Percentiles rank a stretch among this genome's conserved stretches.
Conservation (phyloP, 2,797 vertebrate genomes). For the Spinibarbus caldwelli region DNA sequence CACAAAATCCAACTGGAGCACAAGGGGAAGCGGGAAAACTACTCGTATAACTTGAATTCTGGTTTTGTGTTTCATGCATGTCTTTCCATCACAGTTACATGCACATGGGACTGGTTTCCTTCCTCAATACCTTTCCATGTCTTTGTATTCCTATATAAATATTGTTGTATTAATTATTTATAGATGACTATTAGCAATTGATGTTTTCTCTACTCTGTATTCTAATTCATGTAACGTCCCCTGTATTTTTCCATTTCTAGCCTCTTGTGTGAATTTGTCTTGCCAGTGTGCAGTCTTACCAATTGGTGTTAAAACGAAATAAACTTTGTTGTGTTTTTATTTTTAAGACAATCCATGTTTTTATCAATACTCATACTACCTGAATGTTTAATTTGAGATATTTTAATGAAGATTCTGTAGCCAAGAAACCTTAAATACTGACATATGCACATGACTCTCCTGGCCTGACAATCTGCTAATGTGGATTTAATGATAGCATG, state of each 20-base stretch:
- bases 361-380: background rate
- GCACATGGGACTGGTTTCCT: slow-evolving; percentile 70
- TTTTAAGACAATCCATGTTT: slow-evolving; percentile 11
- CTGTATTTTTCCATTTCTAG: slow-evolving; percentile 69
- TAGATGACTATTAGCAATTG: slow-evolving; percentile 68
- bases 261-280: slow-evolving; percentile 67
- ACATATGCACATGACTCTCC: slow-evolving; percentile 7
- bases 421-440: slow-evolving; percentile 5
- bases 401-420: background rate
- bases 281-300: slow-evolving; percentile 70
- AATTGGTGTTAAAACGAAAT: slow-evolving; percentile 75
- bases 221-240: slow-evolving; percentile 72
- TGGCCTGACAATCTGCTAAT: slow-evolving; percentile 1
- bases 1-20: slow-evolving; percentile 31
- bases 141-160: slow-evolving; percentile 71
- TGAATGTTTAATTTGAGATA: background rate
- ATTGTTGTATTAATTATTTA: slow-evolving; percentile 80
- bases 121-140: slow-evolving; percentile 64
- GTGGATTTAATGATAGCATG: slow-evolving; percentile 7
- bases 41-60: slow-evolving; percentile 73
- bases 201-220: slow-evolving; percentile 73
- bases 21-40: slow-evolving; percentile 58
- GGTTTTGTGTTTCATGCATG: slow-evolving; percentile 45
- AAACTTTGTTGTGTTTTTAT: slow-evolving; percentile 71
- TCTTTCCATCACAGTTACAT: slow-evolving; percentile 68